These are phyloP conservation scores for Noctua pronuba DNA, from an alignment of 2,888 invertebrate species.

Conservation along the genomic window DNA sequence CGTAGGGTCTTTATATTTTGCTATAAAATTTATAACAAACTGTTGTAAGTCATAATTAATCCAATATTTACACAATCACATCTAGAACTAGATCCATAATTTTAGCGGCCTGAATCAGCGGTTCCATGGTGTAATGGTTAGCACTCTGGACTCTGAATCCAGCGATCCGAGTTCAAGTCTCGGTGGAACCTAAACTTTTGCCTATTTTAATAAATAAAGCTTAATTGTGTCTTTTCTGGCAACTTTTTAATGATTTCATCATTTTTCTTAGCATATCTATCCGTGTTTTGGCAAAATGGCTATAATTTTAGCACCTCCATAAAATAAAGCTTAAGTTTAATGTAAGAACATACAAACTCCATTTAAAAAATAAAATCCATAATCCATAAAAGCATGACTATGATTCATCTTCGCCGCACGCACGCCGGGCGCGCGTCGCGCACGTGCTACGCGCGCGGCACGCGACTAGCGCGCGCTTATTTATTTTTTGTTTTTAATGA, in stretches of 20 bases:
- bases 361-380: conserved; percentile 52
- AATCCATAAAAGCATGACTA: conserved; percentile 60
- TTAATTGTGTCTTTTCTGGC: background rate
- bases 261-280: background rate
- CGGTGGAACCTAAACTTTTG: conserved; percentile 91
- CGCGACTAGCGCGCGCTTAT: conserved; percentile 67
- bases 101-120: conserved; percentile 60
- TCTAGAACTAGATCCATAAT: background rate
- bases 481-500: conserved; percentile 78
- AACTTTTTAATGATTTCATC: background rate
- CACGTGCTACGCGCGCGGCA: conserved; percentile 67
- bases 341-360: conserved; percentile 5
- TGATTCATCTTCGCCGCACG: conserved; percentile 37
- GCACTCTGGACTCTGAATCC: conserved; percentile 95
- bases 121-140: conserved; percentile 94
- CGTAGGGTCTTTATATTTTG: background rate
- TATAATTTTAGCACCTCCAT: background rate
- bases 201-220: background rate
- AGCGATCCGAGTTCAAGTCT: conserved; percentile 95
- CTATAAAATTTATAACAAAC: background rate
- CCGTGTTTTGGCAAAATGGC: background rate
- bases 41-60: background rate
- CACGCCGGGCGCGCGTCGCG: conserved; percentile 58
- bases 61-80: background rate
- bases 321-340: background rate